Conservation (phyloP, 1,140 invertebrate species). For the Drosophila santomea region DNA sequence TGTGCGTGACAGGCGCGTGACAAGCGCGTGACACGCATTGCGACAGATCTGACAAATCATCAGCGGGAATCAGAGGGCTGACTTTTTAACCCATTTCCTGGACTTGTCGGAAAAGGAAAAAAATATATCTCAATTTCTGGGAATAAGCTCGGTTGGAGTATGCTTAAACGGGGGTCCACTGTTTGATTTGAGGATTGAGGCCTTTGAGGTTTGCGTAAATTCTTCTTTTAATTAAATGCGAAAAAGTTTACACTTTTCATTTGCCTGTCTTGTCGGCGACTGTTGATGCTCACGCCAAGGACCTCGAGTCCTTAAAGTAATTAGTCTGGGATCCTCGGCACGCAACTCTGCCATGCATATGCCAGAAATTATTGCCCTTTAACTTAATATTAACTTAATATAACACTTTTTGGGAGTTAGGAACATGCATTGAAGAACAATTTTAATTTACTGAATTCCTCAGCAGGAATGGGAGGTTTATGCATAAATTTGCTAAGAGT, state of each 20-base stretch:
- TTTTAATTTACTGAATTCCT: no score
- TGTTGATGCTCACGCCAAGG: slow-evolving; percentile 20
- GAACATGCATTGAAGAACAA: no score
- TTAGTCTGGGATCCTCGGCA: slow-evolving; percentile 50
- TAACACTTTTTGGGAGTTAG: not conserved
- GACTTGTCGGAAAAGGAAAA: not conserved
- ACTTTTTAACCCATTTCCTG: slow-evolving; percentile 6
- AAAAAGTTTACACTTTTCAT: slow-evolving; percentile 52
- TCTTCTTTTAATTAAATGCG: slow-evolving; percentile 77
- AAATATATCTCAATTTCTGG: not conserved
- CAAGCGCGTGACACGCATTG: slow-evolving; percentile 46
- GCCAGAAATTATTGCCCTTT: slow-evolving; percentile 51
- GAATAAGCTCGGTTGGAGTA: not conserved
- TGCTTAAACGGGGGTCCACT: not conserved
- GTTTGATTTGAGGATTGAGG: not conserved
- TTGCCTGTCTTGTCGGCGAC: slow-evolving; percentile 31
- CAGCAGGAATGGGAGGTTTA: no score
- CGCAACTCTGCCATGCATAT: not conserved
- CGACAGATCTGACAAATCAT: slow-evolving; percentile 60
- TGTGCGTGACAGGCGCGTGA: slow-evolving; percentile 40
- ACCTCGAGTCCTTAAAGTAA: slow-evolving; percentile 50
- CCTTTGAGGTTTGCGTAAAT: slow-evolving; percentile 41
- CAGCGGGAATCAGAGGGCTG: not conserved
- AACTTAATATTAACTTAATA: slow-evolving; percentile 1
- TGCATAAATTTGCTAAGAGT: no score